Evolutionary conservation across 2,797 vertebrate species (phyloP), one percentile per base, ranked within the genome.

Genomic region (Manis pentadactyla): DNA sequence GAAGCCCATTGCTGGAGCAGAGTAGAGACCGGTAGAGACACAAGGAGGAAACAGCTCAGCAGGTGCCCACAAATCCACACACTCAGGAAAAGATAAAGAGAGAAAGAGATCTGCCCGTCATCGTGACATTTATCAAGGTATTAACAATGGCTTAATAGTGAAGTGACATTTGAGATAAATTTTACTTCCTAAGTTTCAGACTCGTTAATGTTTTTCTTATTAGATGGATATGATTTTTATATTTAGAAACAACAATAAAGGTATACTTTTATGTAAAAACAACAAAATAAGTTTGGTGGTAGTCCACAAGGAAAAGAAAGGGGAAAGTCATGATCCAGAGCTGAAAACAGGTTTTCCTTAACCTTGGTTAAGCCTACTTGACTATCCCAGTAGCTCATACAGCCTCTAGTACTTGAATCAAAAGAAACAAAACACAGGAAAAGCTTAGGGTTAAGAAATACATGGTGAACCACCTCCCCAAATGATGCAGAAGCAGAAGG

Each of bases 341-440:
- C 42, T 39, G 31, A 23, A 69, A 61, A 37, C 8, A 39, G n/a
- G 17, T 83, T 93, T 87, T 92, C 25, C 12, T 87, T 49, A 82
- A 57, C 13, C 11, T 4, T 19, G 0, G 15, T n/a, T 82, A 86
- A 96, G 37, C 51, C 39, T 49, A 18, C 29, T 88, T 57, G 15
- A 87, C 71, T 1, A 10, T 39, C 59, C 59, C 83, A 86, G 57
- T 74, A 81, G 34, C 27, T 93, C 17, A 77, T 57, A 25, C 42
- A 37, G 15, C 68, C 69, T 85, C 15, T 31, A 79, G 39, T 4
- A 51, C 21, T 39, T 86, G 46, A 39, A 74, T 9, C 25, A 82
- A 92, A 91, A 94, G 42, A 94, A 83, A 95, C 7, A 37, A 85
- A 97, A 92, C 39, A 81, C 75, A 87, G 9, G 51, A 85, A 93